Evolutionary conservation across 2,797 vertebrate genomes (phyloP), one percentile per base, ranked within the genome.

Genomic region (Crenuchus spilurus): DNA sequence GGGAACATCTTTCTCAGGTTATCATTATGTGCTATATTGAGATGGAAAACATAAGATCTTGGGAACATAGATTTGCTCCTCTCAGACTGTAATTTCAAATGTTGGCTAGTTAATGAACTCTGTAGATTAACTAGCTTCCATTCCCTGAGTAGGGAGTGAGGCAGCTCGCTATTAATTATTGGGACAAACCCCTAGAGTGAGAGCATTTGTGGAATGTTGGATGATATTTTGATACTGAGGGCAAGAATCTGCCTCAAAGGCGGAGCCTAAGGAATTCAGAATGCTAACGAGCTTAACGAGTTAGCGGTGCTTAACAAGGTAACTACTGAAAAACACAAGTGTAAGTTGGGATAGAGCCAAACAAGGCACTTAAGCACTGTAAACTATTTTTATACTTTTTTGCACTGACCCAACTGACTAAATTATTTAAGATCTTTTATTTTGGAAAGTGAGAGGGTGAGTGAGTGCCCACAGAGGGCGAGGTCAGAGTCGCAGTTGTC

Each of bases 401-500:
- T 41, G 16, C 14, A 13, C 4, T 55, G 31, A 58, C 20, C 20
- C 20, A 7, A 24, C 6, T 46, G 35, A 18, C 22, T 57, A 60
- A 9, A 61, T 37, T 42, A 5, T 71, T 8, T 42, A 26, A 11
- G 39, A 24, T 2, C 3, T 1, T 26, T 14, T 78, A 72, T 68
- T 76, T 64, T 74, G 76, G 76, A 81, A 76, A 79, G 73, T 37
- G 76, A 79, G 73, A 81, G 58, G 64, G 28, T 44, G 26, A 24
- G 46, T 30, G 68, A 24, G 46, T 30, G 68, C 52, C 52, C 57
- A 16, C 22, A 61, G 58, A 58, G 70, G 79, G 72, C 57, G 72
- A 80, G 79, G 79, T 78, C 63, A 75, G 76, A 54, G 60, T 69
- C 61, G 55, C 79, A 81, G 79, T 78, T 81, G 76, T 79, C 49